Evolutionary conservation across 2,888 invertebrate species (phyloP).

Genomic region (Drosophila melanosoma): DNA sequence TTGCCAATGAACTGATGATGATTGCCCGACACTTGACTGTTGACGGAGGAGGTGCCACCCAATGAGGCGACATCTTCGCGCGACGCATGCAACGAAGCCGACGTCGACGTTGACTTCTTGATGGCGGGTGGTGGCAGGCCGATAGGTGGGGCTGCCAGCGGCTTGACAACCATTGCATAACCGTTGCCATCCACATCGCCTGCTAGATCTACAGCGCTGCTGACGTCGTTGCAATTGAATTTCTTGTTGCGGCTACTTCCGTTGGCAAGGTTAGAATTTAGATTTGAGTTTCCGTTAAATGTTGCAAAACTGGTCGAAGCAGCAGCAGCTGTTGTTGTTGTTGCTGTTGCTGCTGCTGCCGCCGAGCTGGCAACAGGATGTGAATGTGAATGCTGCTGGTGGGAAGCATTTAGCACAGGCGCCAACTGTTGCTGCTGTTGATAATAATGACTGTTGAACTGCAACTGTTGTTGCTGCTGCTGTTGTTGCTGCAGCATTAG

Average conservation of each 20-base stretch:
- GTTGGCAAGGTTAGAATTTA: slow-evolving; percentile 80
- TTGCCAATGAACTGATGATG: slow-evolving; percentile 59
- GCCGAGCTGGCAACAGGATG: slow-evolving; percentile 66
- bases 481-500: slow-evolving; percentile 49
- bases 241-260: slow-evolving; percentile 65
- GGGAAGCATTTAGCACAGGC: slow-evolving; percentile 70
- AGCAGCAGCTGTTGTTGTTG: slow-evolving; percentile 37
- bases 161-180: slow-evolving; percentile 44
- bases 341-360: slow-evolving; percentile 24
- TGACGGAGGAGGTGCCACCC: slow-evolving; percentile 82
- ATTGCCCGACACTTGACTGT: slow-evolving; percentile 77
- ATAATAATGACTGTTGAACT: slow-evolving; percentile 53
- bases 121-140: slow-evolving; percentile 60
- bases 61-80: slow-evolving; percentile 83
- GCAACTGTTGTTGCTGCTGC: slow-evolving; percentile 47
- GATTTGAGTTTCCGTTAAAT: slow-evolving; percentile 83
- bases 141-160: slow-evolving; percentile 46
- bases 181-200: slow-evolving; percentile 44
- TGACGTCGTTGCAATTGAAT: slow-evolving; percentile 67
- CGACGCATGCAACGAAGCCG: slow-evolving; percentile 73
- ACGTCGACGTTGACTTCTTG: slow-evolving; percentile 55
- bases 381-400: slow-evolving; percentile 67
- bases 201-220: slow-evolving; percentile 40
- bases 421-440: slow-evolving; percentile 65
- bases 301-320: slow-evolving; percentile 76